These are phyloP conservation scores for Verasper variegatus DNA, from an alignment of 2,113 vertebrate species.

Conservation along the genomic window DNA sequence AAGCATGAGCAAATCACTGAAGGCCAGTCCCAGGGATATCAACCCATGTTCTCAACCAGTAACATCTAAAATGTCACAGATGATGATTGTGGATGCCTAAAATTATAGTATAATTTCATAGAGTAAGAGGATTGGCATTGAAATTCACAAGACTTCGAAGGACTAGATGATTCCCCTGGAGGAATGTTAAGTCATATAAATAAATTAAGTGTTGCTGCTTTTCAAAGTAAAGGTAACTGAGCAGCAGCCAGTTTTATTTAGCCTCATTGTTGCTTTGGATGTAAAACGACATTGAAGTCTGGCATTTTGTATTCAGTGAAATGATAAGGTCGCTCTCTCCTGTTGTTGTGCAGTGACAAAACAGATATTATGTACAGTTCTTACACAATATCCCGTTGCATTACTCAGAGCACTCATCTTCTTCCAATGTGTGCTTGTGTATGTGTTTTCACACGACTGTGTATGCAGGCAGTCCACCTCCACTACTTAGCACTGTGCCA, in stretches of 20 bases:
- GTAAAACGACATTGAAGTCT: background rate
- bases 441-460: slow-evolving; percentile 10
- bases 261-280: background rate
- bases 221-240: background rate
- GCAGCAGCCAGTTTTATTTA: background rate
- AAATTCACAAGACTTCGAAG: background rate
- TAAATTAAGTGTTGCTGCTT: background rate
- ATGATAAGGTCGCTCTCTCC: background rate
- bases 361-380: slow-evolving; percentile 23
- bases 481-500: slow-evolving; percentile 60
- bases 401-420: slow-evolving; percentile 49
- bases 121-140: background rate
- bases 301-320: background rate
- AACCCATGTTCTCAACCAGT: background rate
- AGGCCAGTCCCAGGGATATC: background rate
- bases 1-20: background rate
- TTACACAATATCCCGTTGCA: slow-evolving; percentile 65
- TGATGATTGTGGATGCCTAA: background rate
- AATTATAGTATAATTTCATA: background rate
- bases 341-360: slow-evolving; percentile 7
- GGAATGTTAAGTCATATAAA: too few relatives aligned
- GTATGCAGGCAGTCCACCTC: slow-evolving; percentile 62
- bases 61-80: background rate
- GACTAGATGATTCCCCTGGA: background rate
- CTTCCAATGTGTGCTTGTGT: slow-evolving; percentile 2